phyloP scores from a whole-genome alignment of 1,140 invertebrate species.

The Laodelphax striatellus region DNA sequence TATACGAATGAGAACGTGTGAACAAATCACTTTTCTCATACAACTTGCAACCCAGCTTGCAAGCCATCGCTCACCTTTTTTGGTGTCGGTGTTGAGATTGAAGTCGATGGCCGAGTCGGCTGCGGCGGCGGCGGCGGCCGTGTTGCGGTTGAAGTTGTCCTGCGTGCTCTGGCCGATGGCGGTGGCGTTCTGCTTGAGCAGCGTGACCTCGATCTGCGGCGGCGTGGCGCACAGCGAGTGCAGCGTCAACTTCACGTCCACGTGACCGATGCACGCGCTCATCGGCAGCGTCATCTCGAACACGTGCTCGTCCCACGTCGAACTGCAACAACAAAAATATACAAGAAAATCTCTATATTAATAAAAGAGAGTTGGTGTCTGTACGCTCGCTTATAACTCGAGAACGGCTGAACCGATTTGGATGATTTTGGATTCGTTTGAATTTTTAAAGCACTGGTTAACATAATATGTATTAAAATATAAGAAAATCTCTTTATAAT shows the following conservation, averaged over 20 bases:
- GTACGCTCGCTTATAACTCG: no score
- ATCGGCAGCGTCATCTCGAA: conserved; percentile 75
- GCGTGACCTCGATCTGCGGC: conserved; percentile 59
- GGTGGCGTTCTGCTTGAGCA: conserved; percentile 69
- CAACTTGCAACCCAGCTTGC: no score
- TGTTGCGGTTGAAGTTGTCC: conserved; percentile 28
- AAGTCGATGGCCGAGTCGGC: conserved; percentile 30
- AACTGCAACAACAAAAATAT: conserved; percentile 30
- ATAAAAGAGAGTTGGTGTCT: no score
- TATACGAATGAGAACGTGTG: no score
- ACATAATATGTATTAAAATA: no score
- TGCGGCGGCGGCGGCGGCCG: conserved; percentile 28
- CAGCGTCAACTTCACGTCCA: conserved; percentile 75
- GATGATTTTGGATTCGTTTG: no score
- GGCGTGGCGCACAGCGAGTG: conserved; percentile 52
- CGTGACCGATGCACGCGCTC: conserved; percentile 60
- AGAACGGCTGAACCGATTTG: no score
- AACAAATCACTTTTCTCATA: no score
- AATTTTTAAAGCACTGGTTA: no score
- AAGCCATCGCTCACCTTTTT: no score
- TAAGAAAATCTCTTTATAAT: no score
- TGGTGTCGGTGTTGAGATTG: conserved; percentile 3
- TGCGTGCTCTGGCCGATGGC: conserved; percentile 44
- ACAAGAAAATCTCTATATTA: no score
- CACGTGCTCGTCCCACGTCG: conserved; percentile 84